A percentile compares a stretch with the other conserved stretches of the same genome.
Conservation (phyloP, 2,797 vertebrate genomes). For the Acanthopagrus latus region DNA sequence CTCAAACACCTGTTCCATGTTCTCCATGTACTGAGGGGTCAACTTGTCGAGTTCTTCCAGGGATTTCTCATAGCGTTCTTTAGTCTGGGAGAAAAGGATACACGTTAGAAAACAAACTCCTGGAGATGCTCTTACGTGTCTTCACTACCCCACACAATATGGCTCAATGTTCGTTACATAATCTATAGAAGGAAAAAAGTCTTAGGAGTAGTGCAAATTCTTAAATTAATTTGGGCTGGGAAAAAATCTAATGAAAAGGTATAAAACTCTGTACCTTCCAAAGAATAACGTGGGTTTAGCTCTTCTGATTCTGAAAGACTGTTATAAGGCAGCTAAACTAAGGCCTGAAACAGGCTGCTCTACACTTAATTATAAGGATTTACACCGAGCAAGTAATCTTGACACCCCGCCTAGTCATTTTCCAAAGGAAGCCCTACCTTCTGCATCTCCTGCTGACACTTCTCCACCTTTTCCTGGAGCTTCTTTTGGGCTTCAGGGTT, state of each 20-base stretch:
- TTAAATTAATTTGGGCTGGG: too few species aligned
- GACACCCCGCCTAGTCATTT: not conserved
- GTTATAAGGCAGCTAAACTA: not conserved
- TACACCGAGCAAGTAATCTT: not conserved
- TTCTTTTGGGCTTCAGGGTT: slow-evolving; percentile 96
- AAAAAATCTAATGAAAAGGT: not conserved
- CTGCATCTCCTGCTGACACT: slow-evolving; percentile 94
- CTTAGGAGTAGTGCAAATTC: too few species aligned
- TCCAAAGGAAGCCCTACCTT: slow-evolving; percentile 86
- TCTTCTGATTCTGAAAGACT: not conserved
- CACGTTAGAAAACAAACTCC: not conserved
- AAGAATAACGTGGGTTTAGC: not conserved
- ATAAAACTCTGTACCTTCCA: not conserved
- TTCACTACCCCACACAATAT: not conserved
- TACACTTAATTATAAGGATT: not conserved
- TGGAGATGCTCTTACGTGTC: not conserved
- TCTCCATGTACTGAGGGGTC: slow-evolving; percentile 98
- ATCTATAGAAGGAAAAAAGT: too few species aligned
- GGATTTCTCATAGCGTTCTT: slow-evolving; percentile 94
- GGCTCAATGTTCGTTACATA: too few species aligned
- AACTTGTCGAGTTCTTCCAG: slow-evolving; percentile 92
- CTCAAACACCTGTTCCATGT: slow-evolving; percentile 99
- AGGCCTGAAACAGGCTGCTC: not conserved
- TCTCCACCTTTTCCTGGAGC: slow-evolving; percentile 97
- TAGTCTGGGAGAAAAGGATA: slow-evolving; percentile 82